Base-by-base conservation (phyloP, 2,113 vertebrate species). In the Forbesichthys agassizii region DNA sequence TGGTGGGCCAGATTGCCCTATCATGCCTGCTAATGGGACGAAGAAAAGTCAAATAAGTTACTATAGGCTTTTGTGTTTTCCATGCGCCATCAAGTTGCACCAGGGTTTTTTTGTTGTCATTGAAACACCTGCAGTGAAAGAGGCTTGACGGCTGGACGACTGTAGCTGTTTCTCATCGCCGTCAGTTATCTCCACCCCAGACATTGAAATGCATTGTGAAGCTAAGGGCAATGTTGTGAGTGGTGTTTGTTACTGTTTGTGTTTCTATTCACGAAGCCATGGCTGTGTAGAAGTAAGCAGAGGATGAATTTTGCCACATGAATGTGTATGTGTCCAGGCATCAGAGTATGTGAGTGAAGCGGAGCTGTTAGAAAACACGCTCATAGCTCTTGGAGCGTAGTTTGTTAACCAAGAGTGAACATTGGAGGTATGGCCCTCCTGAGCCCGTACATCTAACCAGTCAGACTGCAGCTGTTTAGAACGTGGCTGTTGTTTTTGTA, bases 101-200 rank as follows among this genome's bases (percentile, higher is more conserved):
- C 79, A 59, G 84, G 82, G 78, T 74, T 66, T 42, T 75, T 1
- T 20, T 20, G 91, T 93, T 88, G 92, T 84, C 92, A 93, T 93
- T 86, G 93, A 89, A 93, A 93, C 93, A 82, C 83, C 69, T 66
- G 83, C 78, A 69, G 83, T 74, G 63, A 70, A 80, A 88, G 87
- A 86, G 88, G 87, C 88, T 90, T 78, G 81, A 67, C 73, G 68
- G 82, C 79, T 89, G 87, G 81, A 84, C 80, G 90, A 89, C 81
- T 86, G 20, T 18, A 20, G 20, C 20, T 20, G 20, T 20, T 20
- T 20, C 20, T 20, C 20, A 20, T 20, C 20, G 20, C 3, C 3
- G 13, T 18, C 13, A 1, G 13, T 55, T 20, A 20, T 20, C 20
- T 20, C 20, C 20, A 20, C 20, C 20, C 20, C 20, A 20, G 20